Conservation (phyloP, 2,113 vertebrate species). For the Ceyx cyanopectus region DNA sequence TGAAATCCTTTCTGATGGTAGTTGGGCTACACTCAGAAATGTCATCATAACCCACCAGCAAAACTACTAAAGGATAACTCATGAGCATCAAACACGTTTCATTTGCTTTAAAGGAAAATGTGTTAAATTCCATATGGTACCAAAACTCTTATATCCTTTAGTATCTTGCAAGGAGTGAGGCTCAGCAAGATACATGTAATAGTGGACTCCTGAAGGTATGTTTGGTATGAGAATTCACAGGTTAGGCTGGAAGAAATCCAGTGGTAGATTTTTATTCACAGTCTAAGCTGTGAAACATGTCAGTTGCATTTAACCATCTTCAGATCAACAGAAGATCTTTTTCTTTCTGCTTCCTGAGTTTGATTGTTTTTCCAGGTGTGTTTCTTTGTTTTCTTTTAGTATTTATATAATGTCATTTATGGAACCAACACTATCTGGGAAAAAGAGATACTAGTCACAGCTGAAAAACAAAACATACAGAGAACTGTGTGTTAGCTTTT, state of each 20-base stretch:
- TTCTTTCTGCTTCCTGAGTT: neutral
- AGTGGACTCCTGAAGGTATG: neutral
- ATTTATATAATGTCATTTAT: neutral
- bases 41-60: too few species aligned
- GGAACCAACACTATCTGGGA: neutral
- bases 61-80: neutral
- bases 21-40: too few species aligned
- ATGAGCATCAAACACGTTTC: neutral
- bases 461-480: neutral
- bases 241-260: neutral
- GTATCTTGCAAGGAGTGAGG: neutral
- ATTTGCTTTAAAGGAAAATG: neutral
- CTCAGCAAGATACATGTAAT: neutral
- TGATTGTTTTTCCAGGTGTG: slow-evolving; percentile 48
- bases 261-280: neutral
- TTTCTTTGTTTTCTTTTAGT: slow-evolving; percentile 13
- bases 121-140: neutral
- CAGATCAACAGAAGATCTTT: neutral
- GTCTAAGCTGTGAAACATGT: neutral
- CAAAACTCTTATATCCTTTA: neutral
- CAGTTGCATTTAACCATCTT: neutral
- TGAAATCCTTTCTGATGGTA: too few species aligned
- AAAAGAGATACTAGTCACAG: neutral
- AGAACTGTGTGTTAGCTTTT: neutral
- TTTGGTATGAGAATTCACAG: neutral